Base-by-base conservation (phyloP, 2,797 vertebrate genomes). In the Alcedo quadribrachys region DNA sequence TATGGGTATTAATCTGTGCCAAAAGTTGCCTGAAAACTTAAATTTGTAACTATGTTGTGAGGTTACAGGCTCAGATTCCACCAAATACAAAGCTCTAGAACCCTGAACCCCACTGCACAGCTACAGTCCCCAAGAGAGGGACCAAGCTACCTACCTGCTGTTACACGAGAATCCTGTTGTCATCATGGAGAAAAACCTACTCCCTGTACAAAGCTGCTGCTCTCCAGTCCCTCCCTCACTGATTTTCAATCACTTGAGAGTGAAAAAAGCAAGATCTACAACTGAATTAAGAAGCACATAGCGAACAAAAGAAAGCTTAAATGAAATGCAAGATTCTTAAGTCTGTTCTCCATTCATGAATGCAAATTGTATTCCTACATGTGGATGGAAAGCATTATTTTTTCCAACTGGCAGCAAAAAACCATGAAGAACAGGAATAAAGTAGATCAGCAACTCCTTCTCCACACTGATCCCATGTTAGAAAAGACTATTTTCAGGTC, bases 51-150 rank as follows among this genome's bases (percentile, higher is more conserved):
- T 81, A 33, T 57, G 19, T 51, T 37, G 73, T 51, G 48, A 61
- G 30, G 17, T 61, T 63, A 55, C 7, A 81, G 66, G 35, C 12
- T 57, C 42, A 66, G 10, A 37, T 76, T 62, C 27, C 43, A 79
- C 8, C 8, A 65, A 87, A 78, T 8, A 22, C 61, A 81, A 62
- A 71, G n/a, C 42, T 27, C 9, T 40, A 85, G 27, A 28, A 93
- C 65, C 21, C 60, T 3, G 4, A 74, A 32, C 8, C 46, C 35
- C 21, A 45, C 32, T 4, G 46, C 3, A 4, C 16, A 24, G 14
- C 54, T 33, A 7, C 0, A 0, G 30, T 42, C 25, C 25, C 20
- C 0, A 1, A 43, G 51, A 50, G 16, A 62, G 0, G 1, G 60
- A 76, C 7, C 0, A 0, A 11, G 18, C 4, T 21, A 50, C n/a